Evolutionary conservation across 1,140 invertebrate species (phyloP).

Genomic region (Drosophila parvula): DNA sequence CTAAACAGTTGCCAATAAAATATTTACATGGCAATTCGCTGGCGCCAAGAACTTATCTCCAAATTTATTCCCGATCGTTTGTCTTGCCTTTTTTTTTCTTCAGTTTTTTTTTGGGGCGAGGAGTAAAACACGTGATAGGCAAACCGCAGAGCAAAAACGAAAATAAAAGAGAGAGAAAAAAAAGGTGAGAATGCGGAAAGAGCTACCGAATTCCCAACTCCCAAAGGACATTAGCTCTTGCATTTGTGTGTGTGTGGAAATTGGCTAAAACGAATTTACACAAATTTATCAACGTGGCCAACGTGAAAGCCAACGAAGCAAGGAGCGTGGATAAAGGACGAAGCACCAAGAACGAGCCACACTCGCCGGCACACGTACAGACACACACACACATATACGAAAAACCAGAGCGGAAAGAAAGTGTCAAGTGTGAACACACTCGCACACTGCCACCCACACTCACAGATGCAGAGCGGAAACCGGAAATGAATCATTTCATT

Average conservation of each 20-base stretch:
- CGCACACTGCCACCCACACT: conserved; percentile 14
- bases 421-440: conserved; percentile 65
- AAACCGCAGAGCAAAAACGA: conserved; percentile 39
- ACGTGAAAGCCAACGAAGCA: conserved; percentile 71
- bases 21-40: conserved; percentile 30
- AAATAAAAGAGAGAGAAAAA: conserved; percentile 34
- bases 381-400: conserved; percentile 7
- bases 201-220: conserved; percentile 37
- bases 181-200: conserved; percentile 39
- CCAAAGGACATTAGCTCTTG: conserved; percentile 65
- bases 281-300: conserved; percentile 79
- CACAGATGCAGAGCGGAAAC: conserved; percentile 56
- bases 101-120: too few relatives aligned
- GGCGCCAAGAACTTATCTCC: conserved; percentile 28
- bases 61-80: conserved; percentile 66
- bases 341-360: conserved; percentile 49
- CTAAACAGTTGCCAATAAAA: conserved; percentile 27
- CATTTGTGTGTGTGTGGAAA: conserved; percentile 58
- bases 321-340: conserved; percentile 15
- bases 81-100: conserved; percentile 11
- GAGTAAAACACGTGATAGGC: conserved; percentile 11
- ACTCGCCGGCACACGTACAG: conserved; percentile 18
- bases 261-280: conserved; percentile 82
- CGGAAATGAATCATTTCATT: conserved; percentile 82
- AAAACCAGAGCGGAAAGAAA: conserved; percentile 69